Evolutionary conservation across 2,113 vertebrate species (phyloP), one percentile per base, ranked within the genome.

Genomic region (Dasypus novemcinctus): DNA sequence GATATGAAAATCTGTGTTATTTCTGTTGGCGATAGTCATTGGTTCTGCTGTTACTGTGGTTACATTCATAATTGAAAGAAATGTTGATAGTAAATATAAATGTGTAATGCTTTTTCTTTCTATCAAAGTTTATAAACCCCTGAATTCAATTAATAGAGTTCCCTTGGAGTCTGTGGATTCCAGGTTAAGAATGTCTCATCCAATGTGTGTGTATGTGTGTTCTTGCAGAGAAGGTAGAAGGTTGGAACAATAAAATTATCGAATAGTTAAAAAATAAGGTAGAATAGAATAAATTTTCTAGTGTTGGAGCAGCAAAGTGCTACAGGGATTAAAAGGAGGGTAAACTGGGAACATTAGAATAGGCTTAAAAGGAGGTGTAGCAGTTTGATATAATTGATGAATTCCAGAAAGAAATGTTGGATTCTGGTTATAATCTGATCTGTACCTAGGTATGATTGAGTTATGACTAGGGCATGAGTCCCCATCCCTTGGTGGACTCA

Each of bases 11-110:
- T 49, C 8, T 49, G 46, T 49, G 46, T 49, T 49, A 54, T 80
- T 71, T 87, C 29, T 82, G 33, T 78, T 63, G 43, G 38, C 29
- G n/a, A 63, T 75, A 82, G n/a, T 93, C 59, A 57, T 20, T 38
- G 10, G 41, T 18, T 17, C 43, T 87, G 43, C 17, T 63, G 69
- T 31, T 87, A 17, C 43, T 87, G 36, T 49, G 25, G 31, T 57
- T 64, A n/a, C 12, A 59, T 86, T 85, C 2, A 36, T 90, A 76
- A 72, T 33, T 66, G 79, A 94, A 92, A 94, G 43, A 86, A 85
- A 80, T 74, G 88, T 46, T 92, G 79, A 54, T 69, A 63, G 14
- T 81, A 90, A 90, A 82, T 85, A 82, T 84, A 79, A 79, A 75
- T 76, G 31, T 52, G 59, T 61, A 75, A 38, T 20, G 20, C 54